These are phyloP conservation scores for Lithobius niger DNA, from an alignment of 1,140 invertebrate genomes.

Conservation along the genomic window DNA sequence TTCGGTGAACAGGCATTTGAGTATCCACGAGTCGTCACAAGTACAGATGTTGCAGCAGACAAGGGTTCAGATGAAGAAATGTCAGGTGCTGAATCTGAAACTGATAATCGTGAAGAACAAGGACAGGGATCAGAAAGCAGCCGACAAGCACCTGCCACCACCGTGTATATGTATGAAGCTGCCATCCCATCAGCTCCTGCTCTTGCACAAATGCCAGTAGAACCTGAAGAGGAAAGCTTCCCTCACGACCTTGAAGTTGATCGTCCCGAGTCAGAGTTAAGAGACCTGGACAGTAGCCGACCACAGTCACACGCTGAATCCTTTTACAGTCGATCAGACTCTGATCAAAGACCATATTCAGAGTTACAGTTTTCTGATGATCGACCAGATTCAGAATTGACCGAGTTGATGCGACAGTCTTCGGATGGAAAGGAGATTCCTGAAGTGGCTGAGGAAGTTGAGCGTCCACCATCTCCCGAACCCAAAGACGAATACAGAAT, in stretches of 20 bases:
- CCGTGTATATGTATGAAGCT: neutral
- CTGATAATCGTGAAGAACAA: neutral
- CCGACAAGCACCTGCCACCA: neutral
- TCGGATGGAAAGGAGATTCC: conserved; percentile 15
- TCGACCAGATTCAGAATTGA: conserved; percentile 32
- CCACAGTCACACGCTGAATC: conserved; percentile 18
- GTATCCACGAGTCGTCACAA: neutral
- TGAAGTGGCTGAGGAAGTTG: conserved; percentile 32
- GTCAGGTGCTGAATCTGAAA: conserved; percentile 27
- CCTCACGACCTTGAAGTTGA: conserved; percentile 29
- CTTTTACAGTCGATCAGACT: conserved; percentile 28
- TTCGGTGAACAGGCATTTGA: conserved; percentile 1
- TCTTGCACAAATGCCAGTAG: neutral
- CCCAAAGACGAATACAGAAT: conserved; percentile 22
- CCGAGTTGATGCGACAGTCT: conserved; percentile 25
- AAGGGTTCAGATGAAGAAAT: conserved; percentile 19
- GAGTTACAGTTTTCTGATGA: conserved; percentile 30
- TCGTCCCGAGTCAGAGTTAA: conserved; percentile 24
- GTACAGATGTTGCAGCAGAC: neutral
- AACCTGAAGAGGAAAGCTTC: conserved; percentile 26
- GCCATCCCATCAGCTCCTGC: neutral
- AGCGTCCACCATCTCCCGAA: conserved; percentile 38
- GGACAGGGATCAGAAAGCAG: neutral
- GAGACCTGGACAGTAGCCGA: conserved; percentile 17
- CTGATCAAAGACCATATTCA: conserved; percentile 26